These are phyloP conservation scores for Archocentrus centrarchus DNA, from an alignment of 2,113 vertebrate species.

Conservation along the genomic window DNA sequence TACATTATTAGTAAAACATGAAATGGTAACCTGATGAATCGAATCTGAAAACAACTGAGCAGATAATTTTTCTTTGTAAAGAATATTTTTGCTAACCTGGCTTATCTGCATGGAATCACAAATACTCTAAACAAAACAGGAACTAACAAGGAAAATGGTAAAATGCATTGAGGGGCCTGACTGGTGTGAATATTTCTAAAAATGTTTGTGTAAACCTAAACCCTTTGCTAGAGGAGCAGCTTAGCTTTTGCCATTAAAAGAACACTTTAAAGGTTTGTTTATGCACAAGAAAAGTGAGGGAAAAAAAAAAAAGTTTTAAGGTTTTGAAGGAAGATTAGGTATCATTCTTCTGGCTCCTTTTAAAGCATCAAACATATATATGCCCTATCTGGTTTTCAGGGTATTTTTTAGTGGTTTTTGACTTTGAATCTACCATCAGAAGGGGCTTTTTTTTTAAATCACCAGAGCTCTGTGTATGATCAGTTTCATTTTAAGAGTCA, in stretches of 20 bases:
- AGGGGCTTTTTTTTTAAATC: no score
- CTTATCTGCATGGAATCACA: neutral
- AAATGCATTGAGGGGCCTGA: neutral
- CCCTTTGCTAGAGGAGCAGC: neutral
- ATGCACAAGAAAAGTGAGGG: neutral
- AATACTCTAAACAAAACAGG: neutral
- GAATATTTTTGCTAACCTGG: neutral
- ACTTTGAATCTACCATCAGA: neutral
- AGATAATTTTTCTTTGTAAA: neutral
- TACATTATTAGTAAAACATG: no score
- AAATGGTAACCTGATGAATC: no score
- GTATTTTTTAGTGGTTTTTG: neutral
- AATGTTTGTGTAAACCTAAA: neutral
- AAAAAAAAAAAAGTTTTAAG: neutral
- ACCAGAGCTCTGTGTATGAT: neutral
- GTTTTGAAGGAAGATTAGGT: neutral
- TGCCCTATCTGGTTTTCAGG: neutral
- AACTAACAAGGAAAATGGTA: neutral
- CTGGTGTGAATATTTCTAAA: neutral
- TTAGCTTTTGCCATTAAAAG: neutral
- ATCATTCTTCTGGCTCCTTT: neutral
- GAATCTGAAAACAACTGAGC: no score
- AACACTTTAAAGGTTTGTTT: neutral
- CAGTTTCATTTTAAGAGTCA: neutral
- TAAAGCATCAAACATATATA: neutral